A percentile compares a stretch with the other conserved stretches of the same genome.
phyloP scores from a whole-genome alignment of 2,888 invertebrate genomes.

The Cacoxenus indagator region DNA sequence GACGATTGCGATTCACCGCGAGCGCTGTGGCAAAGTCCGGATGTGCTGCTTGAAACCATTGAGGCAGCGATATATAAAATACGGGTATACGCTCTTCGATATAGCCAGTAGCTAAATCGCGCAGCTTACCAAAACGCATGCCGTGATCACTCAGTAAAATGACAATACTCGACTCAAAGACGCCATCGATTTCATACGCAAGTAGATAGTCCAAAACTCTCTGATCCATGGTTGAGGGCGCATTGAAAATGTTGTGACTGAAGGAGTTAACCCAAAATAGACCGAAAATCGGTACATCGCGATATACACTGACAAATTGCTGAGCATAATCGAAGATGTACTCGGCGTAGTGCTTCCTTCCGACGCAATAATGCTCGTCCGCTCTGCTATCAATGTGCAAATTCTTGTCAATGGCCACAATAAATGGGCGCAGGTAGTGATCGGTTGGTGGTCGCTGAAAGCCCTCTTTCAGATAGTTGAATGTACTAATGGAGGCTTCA shows the following conservation, averaged over 20 bases:
- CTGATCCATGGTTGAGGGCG: constrained; percentile 77
- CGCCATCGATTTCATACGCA: constrained; percentile 73
- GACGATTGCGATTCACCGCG: constrained; percentile 74
- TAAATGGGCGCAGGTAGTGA: constrained; percentile 83
- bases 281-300: constrained; percentile 76
- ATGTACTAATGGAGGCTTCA: constrained; percentile 76
- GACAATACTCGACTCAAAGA: constrained; percentile 77
- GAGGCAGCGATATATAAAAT: constrained; percentile 78
- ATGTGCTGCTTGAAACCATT: constrained; percentile 73
- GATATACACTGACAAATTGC: constrained; percentile 77
- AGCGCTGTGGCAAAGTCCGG: constrained; percentile 73
- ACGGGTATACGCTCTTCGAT: constrained; percentile 83
- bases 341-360: constrained; percentile 76
- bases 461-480: constrained; percentile 77
- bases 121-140: background rate
- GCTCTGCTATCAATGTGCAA: constrained; percentile 71
- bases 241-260: constrained; percentile 78
- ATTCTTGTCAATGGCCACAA: constrained; percentile 77
- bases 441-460: constrained; percentile 83
- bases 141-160: constrained; percentile 82
- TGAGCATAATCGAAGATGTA: constrained; percentile 78
- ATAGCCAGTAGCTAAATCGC: constrained; percentile 78
- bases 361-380: constrained; percentile 74
- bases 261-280: constrained; percentile 85
- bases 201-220: constrained; percentile 75